A percentile compares a stretch with the other conserved stretches of the same genome.
Conservation (phyloP, 2,797 vertebrate species). For the Heterohyrax brucei region DNA sequence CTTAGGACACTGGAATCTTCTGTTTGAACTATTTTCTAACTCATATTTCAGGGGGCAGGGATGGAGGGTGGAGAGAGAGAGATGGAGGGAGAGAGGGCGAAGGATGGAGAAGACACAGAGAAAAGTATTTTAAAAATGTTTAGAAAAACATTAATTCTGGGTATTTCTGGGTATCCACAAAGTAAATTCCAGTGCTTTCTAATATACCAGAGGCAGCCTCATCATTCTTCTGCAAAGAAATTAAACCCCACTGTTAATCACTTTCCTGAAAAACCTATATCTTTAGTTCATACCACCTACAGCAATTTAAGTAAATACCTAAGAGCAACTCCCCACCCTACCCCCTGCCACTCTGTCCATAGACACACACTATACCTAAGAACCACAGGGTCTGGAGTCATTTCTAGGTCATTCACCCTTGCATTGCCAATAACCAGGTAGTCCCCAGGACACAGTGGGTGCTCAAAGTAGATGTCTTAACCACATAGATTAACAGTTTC, state of each 20-base stretch:
- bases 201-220: background rate
- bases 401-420: background rate
- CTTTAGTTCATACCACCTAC: background rate
- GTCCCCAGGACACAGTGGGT: background rate
- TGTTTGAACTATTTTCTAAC: background rate
- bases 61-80: background rate
- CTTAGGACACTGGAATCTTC: background rate
- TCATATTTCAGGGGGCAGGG: background rate
- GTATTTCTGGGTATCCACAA: background rate
- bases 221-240: background rate
- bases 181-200: background rate
- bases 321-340: background rate
- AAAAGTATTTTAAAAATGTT: background rate
- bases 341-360: no score
- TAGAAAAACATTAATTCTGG: background rate
- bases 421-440: background rate
- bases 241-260: background rate
- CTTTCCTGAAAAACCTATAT: background rate
- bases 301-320: background rate
- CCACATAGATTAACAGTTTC: background rate
- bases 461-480: background rate
- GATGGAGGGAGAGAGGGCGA: background rate
- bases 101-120: background rate
- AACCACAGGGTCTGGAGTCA: background rate
- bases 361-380: background rate